Base-by-base conservation (phyloP, 2,888 invertebrate species). In the Apoda limacodes region DNA sequence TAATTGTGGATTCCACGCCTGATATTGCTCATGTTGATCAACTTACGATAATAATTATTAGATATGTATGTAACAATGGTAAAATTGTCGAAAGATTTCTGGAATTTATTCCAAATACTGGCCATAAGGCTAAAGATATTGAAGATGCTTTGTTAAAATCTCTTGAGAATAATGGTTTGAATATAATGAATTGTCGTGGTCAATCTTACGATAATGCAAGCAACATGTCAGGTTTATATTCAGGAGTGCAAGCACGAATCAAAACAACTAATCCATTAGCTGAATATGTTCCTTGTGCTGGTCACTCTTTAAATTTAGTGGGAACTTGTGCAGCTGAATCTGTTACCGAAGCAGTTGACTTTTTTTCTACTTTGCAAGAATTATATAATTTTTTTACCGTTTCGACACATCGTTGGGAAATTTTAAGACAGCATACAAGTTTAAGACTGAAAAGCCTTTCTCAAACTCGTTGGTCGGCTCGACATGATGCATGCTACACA, bases 21-120 rank as follows among this genome's bases (percentile, higher is more conserved):
- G 35, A 35, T 21, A 28, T 28, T 22, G 14, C 35, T 7, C 35
- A 31, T 22, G 22, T 32, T 15, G 36, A 36, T 25, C 36, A 36
- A 23, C 21, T 36, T 21, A 32, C 30, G 9, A n/a, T n/a, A 9
- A 9, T 30, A 14, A 26, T 29, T 26, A 26, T 30, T 13, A 26
- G 24, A 28, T 31, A 31, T 28, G 28, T 34, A 2, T 14, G 9
- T 13, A 28, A 22, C 12, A 23, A 35, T 19, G 27, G 26, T 22
- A 19, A 25, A 27, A 12, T 24, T 9, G 27, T 20, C 22, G 28
- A 31, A 20, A 13, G 28, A 9, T 35, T 30, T 28, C 9, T 31
- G 14, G 20, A 20, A 12, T 27, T 30, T 28, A 13, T 30, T 5
- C 19, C 27, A 24, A 22, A 19, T 28, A 22, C 22, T 25, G 13